Evolutionary conservation across 2,888 invertebrate species (phyloP), one percentile per base, ranked within the genome.

Genomic region (Drosophila neotestacea): DNA sequence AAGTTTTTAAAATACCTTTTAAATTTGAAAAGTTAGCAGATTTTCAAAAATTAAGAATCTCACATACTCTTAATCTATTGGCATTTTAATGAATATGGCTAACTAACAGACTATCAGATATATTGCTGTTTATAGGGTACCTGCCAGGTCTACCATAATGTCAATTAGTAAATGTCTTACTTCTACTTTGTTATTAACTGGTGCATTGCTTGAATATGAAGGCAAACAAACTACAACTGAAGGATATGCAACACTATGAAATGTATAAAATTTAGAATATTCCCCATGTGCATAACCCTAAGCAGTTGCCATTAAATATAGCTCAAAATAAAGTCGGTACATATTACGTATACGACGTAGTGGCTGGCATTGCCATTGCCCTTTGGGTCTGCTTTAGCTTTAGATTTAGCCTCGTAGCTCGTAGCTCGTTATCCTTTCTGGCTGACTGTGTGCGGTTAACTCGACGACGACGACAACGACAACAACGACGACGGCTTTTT

Each of bases 391-490:
- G 64, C 68, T 63, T 68, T 56, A 42, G 63, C 64, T 50, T 48
- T 44, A 44, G 46, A n/a, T 54, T 39, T 30, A 38, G 51, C 51
- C 13, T 34, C 30, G 34, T 51, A 34, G 58, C 65, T 34, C 22
- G 36, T 47, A 51, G 60, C 65, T 69, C 64, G 69, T 65, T 69
- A 69, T 69, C 58, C 69, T 69, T 65, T 65, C 46, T 58, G 34
- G 30, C 46, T 63, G 42, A 38, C 42, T 54, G 50, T 51, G 56
- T 56, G 62, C 42, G 64, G 68, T 69, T 69, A 41, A 38, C 58
- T 61, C 66, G 50, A 38, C 46, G 22, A 30, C 47, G 36, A 32
- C n/a, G 60, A 30, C 44, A 48, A 47, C 47, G 13, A 32, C 39
- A 28, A 34, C 13, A 27, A 55, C 46, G 60, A 30, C 38, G 55